Evolutionary conservation across 2,888 invertebrate species (phyloP).

Genomic region (Hoplodrina blanda): DNA sequence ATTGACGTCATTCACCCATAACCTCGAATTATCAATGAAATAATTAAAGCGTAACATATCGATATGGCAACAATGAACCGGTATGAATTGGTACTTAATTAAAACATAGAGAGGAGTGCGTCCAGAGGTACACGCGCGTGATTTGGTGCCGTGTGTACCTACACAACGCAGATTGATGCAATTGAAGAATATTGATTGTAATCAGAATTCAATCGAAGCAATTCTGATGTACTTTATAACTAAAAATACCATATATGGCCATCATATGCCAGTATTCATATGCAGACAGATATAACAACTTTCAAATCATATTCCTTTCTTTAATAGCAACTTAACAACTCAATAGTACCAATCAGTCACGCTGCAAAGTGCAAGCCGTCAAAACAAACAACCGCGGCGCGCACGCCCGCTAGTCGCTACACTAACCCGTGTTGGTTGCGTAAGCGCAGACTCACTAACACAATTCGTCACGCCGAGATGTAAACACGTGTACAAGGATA

Average conservation of each 20-base stretch:
- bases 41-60: constrained; percentile 44
- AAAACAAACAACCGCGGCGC: constrained; percentile 53
- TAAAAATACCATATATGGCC: not conserved
- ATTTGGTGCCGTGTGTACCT: constrained; percentile 25
- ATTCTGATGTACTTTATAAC: not conserved
- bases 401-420: constrained; percentile 33
- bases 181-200: constrained; percentile 39
- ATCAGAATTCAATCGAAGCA: constrained; percentile 14
- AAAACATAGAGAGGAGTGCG: constrained; percentile 30
- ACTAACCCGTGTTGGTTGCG: constrained; percentile 51
- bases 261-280: no score
- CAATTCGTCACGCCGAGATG: constrained; percentile 54
- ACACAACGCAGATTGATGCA: constrained; percentile 36
- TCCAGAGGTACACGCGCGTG: constrained; percentile 20
- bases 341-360: constrained; percentile 14
- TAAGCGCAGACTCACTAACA: constrained; percentile 59
- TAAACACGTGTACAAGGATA: constrained; percentile 62
- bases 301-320: not conserved
- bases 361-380: constrained; percentile 37
- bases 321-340: constrained; percentile 2
- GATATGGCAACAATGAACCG: constrained; percentile 32
- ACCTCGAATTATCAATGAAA: constrained; percentile 61
- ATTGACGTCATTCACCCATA: constrained; percentile 57
- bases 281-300: no score
- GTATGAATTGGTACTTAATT: constrained; percentile 44